Evolutionary conservation across 2,797 vertebrate species (phyloP).

Genomic region (Notolepis coatsorum): DNA sequence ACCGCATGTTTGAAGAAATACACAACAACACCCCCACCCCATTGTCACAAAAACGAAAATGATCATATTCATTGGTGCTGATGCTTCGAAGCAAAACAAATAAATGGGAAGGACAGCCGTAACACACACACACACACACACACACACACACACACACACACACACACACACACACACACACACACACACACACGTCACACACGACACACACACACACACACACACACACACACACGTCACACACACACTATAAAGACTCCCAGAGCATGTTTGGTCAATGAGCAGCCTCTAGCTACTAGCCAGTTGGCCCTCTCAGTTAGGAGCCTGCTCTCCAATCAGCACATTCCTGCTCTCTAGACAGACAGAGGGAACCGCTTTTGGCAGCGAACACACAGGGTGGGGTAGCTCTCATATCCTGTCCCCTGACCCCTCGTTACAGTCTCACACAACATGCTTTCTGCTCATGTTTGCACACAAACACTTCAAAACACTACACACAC

Average conservation of each 20-base stretch:
- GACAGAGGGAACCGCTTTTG: slow-evolving; percentile 75
- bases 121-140: slow-evolving; percentile 29
- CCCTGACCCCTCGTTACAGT: slow-evolving; percentile 72
- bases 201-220: slow-evolving; percentile 7
- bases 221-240: slow-evolving; percentile 40
- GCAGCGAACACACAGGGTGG: slow-evolving; percentile 75
- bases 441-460: slow-evolving; percentile 7
- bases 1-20: too few relatives aligned
- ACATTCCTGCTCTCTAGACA: slow-evolving; percentile 80
- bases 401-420: slow-evolving; percentile 84
- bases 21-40: too few relatives aligned
- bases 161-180: slow-evolving; percentile 31
- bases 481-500: slow-evolving; percentile 3
- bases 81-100: too few relatives aligned
- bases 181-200: slow-evolving; percentile 34
- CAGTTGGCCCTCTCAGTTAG: slow-evolving; percentile 72
- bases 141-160: slow-evolving; percentile 36
- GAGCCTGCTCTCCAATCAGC: slow-evolving; percentile 77
- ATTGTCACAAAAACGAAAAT: too few relatives aligned
- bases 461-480: too few relatives aligned
- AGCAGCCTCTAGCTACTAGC: slow-evolving; percentile 52
- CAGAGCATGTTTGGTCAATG: slow-evolving; percentile 59
- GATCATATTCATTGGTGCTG: too few relatives aligned
- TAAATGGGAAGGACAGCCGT: too few relatives aligned
- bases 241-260: slow-evolving; percentile 18